Evolutionary conservation across 2,888 invertebrate genomes (phyloP).

Genomic region (Litoditis marina): DNA sequence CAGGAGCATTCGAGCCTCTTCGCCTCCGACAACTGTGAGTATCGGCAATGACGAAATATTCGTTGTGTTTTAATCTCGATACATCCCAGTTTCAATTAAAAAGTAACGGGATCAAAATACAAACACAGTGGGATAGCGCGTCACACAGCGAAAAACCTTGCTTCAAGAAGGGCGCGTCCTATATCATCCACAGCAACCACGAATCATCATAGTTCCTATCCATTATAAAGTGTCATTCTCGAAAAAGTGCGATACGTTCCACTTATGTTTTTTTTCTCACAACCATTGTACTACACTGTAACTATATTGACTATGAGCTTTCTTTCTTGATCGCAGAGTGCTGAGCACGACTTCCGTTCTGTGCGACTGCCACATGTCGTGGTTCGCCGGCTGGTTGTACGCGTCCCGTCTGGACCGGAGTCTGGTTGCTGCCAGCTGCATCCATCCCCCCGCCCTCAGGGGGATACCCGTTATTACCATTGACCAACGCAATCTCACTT

Average conservation of each 20-base stretch:
- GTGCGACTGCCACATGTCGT: slow-evolving; percentile 46
- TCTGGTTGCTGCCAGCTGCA: slow-evolving; percentile 29
- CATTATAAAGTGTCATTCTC: too few species aligned
- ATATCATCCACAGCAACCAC: too few species aligned
- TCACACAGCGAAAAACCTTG: too few species aligned
- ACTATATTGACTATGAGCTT: background rate
- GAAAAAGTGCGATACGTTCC: background rate
- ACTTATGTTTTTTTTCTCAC: background rate
- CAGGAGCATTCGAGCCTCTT: slow-evolving; percentile 45
- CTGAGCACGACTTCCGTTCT: slow-evolving; percentile 40
- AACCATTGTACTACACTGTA: background rate
- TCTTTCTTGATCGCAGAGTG: slow-evolving; percentile 25
- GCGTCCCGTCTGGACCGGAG: slow-evolving; percentile 21
- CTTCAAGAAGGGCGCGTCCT: too few species aligned
- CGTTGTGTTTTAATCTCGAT: background rate
- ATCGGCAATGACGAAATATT: too few species aligned
- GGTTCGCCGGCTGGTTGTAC: slow-evolving; percentile 43
- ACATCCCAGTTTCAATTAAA: too few species aligned
- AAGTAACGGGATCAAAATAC: too few species aligned
- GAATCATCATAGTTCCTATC: too few species aligned
- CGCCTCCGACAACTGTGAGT: slow-evolving; percentile 37
- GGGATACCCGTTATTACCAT: slow-evolving; percentile 32
- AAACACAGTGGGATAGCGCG: background rate
- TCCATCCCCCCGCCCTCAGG: slow-evolving; percentile 31
- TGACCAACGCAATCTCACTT: slow-evolving; percentile 37